A percentile compares a stretch with the other conserved stretches of the same genome.
phyloP scores from a whole-genome alignment of 1,140 invertebrate genomes.

The Drosophila arizonae region DNA sequence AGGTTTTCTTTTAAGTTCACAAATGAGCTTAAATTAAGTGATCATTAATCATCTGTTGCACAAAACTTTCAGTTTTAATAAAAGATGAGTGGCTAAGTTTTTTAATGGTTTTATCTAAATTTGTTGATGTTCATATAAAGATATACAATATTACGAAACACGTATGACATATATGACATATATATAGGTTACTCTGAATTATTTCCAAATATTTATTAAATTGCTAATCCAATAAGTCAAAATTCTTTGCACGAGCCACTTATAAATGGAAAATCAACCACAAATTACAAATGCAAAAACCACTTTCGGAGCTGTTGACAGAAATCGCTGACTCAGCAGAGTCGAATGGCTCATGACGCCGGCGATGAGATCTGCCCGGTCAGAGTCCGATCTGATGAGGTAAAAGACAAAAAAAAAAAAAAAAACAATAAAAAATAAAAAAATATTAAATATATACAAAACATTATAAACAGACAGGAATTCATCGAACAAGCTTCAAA shows the following conservation, averaged over 20 bases:
- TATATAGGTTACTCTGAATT: background rate
- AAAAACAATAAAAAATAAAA: background rate
- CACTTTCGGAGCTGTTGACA: background rate
- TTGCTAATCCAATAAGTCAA: conserved; percentile 43
- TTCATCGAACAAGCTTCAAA: conserved; percentile 35
- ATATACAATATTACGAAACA: too few species aligned
- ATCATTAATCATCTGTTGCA: conserved; percentile 20
- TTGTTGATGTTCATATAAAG: too few species aligned
- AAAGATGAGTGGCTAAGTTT: too few species aligned
- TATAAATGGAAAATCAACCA: conserved; percentile 13
- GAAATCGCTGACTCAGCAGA: conserved; percentile 45
- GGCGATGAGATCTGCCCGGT: conserved; percentile 30
- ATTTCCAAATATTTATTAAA: conserved; percentile 22
- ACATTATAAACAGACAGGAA: background rate
- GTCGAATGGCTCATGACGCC: conserved; percentile 28
- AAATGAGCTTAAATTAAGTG: background rate
- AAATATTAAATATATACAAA: background rate
- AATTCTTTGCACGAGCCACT: conserved; percentile 24
- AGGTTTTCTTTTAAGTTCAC: background rate
- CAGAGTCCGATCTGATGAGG: conserved; percentile 3
- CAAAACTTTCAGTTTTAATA: too few species aligned
- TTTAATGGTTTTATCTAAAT: too few species aligned
- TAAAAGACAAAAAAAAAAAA: background rate
- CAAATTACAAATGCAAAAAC: conserved; percentile 26
- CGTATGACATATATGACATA: too few species aligned